Evolutionary conservation across 2,113 vertebrate genomes (phyloP), one percentile per base, ranked within the genome.

Genomic region (Amblyopsis rosae): DNA sequence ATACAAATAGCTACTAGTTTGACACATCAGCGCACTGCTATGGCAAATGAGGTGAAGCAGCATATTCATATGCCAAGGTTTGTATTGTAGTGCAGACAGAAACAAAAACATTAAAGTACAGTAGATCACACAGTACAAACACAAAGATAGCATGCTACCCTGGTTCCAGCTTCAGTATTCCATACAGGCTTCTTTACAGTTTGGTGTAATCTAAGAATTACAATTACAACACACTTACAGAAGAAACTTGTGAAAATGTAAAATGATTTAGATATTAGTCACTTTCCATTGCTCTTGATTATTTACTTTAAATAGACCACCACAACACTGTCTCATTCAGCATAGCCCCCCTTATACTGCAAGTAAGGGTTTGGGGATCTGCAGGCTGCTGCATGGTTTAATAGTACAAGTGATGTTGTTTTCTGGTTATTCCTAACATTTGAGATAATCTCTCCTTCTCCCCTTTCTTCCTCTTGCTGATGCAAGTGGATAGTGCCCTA

Each of bases 231-330:
- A 45, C 9, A 11, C 74, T 78, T 78, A 74, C 66, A 65, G 35
- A 41, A 41, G 35, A 6, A 41, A 41, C 5, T n/a, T n/a, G n/a
- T n/a, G n/a, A n/a, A n/a, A n/a, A n/a, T n/a, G 35, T 41, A 41
- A 41, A 5, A 41, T 41, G 4, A 8, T 41, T 5, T 41, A 41
- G 35, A 41, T 8, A n/a, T n/a, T n/a, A n/a, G 79, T 67, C 69
- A 72, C 41, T 63, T 60, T 80, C 70, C 72, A 77, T 12, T 75
- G 74, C 69, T 77, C 59, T 59, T 67, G 62, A 80, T 77, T 78
- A 71, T 80, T 77, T 83, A 76, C 62, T 67, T 75, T 57, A 71
- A 78, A 75, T 82, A 63, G 59, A 69, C 65, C 68, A 80, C 46
- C 69, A 69, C 75, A 67, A 72, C 80, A 78, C 69, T 73, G 76